Base-by-base conservation (phyloP, 2,113 vertebrate genomes). In the Heterotis niloticus region DNA sequence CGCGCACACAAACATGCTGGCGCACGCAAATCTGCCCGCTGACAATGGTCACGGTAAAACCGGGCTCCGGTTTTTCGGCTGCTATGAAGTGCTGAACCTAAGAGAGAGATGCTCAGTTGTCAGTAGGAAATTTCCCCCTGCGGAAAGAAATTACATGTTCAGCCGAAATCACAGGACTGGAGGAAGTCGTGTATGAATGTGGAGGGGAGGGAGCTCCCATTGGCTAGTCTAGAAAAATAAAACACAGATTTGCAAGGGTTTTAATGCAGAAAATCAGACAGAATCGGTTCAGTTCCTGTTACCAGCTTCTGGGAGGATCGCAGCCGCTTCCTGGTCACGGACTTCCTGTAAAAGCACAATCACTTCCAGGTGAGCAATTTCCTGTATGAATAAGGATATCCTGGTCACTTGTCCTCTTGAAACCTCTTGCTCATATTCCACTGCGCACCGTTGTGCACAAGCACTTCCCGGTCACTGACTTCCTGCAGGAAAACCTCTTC, bases 351-450 rank as follows among this genome's bases (percentile, higher is more conserved):
- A 65, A 23, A 23, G 23, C 64, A 65, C 20, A 23, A 23, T 23
- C 64, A 65, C 20, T 10, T 69, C 28, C 29, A 18, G 67, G 24
- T 69, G 16, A 69, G 78, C 80, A 76, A 57, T 74, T 85, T 83
- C 84, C 77, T 81, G 23, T 66, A 66, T 81, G 81, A 81, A 81
- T 78, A 76, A 83, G 87, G 81, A 80, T 82, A 83, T 83, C 82
- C 81, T 81, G 84, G 82, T 83, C 71, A 85, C 88, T 86, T 86
- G 89, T 88, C 28, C 65, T 59, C 65, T 14, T 44, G 24, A 14
- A 67, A 90, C 82, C n/a, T n/a, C n/a, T n/a, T n/a, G n/a, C n/a
- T n/a, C n/a, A n/a, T 2, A 44, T 44, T 44, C 34, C 34, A 44
- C 7, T 44, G 3, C 7, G 34, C 34, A 44, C n/a, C n/a, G n/a